Conservation (phyloP, 2,113 vertebrate genomes). For the Procavia capensis region DNA sequence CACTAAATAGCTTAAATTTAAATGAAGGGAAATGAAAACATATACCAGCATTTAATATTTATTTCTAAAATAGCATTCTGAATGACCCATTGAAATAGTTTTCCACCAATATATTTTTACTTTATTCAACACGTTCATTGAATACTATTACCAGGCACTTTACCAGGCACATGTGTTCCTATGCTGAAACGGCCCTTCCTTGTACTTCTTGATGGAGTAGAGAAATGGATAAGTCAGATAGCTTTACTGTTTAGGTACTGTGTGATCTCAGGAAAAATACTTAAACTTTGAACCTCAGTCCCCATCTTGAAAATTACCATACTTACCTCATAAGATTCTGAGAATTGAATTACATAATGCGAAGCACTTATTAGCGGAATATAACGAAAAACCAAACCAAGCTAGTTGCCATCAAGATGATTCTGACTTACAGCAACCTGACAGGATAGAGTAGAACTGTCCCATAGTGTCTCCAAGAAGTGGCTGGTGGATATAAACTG, state of each 20-base stretch:
- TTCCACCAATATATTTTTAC: conserved; percentile 35
- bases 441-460: not conserved
- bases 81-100: conserved; percentile 46
- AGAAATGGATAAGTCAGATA: conserved; percentile 30
- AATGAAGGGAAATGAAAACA: conserved; percentile 59
- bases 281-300: not conserved
- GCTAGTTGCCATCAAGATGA: no score
- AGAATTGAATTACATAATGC: not conserved
- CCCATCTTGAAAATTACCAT: conserved; percentile 45
- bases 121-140: not conserved
- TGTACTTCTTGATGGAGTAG: conserved; percentile 19
- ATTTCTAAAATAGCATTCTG: conserved; percentile 60
- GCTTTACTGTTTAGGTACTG: conserved; percentile 23
- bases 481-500: not conserved
- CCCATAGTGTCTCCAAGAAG: not conserved
- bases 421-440: not conserved
- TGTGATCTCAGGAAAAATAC: conserved; percentile 49
- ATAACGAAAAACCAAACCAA: no score
- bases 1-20: conserved; percentile 53
- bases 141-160: conserved; percentile 15
- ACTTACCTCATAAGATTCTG: conserved; percentile 69
- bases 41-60: conserved; percentile 7
- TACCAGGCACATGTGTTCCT: conserved; percentile 27
- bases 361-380: not conserved
- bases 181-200: conserved; percentile 44